phyloP scores from a whole-genome alignment of 2,888 invertebrate species.

The Drosophila incognita region DNA sequence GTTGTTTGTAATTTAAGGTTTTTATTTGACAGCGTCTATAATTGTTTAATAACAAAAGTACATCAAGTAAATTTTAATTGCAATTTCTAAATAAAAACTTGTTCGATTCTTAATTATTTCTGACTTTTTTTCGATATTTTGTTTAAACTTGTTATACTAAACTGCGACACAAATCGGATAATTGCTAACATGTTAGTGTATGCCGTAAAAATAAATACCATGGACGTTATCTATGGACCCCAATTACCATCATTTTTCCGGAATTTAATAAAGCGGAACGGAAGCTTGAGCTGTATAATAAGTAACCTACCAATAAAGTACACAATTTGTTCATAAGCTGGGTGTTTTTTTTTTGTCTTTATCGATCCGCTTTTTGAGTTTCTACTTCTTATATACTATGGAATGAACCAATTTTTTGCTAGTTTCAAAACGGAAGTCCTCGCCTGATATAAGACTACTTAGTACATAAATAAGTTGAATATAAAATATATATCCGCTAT shows the following conservation, averaged over 20 bases:
- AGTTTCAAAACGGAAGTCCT: conserved; percentile 36
- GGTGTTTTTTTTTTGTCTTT: conserved; percentile 7
- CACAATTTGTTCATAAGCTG: conserved; percentile 9
- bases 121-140: background rate
- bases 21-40: conserved; percentile 78
- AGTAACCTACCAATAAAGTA: conserved; percentile 19
- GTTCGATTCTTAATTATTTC: conserved; percentile 51
- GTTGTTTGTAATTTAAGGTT: conserved; percentile 50
- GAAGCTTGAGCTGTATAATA: background rate
- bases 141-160: conserved; percentile 28
- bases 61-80: conserved; percentile 63
- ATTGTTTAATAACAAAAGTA: conserved; percentile 66
- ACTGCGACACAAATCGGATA: conserved; percentile 31
- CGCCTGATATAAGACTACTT: conserved; percentile 48
- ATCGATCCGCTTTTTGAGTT: conserved; percentile 16
- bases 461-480: conserved; percentile 53
- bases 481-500: conserved; percentile 54
- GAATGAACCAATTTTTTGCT: conserved; percentile 67
- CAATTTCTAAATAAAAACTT: conserved; percentile 46
- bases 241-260: conserved; percentile 8
- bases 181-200: conserved; percentile 2
- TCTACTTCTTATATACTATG: conserved; percentile 58
- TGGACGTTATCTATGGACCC: conserved; percentile 14
- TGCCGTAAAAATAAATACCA: conserved; percentile 17
- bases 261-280: background rate